Evolutionary conservation across 2,113 vertebrate genomes (phyloP), one percentile per base, ranked within the genome.

Genomic region (Mola mola): DNA sequence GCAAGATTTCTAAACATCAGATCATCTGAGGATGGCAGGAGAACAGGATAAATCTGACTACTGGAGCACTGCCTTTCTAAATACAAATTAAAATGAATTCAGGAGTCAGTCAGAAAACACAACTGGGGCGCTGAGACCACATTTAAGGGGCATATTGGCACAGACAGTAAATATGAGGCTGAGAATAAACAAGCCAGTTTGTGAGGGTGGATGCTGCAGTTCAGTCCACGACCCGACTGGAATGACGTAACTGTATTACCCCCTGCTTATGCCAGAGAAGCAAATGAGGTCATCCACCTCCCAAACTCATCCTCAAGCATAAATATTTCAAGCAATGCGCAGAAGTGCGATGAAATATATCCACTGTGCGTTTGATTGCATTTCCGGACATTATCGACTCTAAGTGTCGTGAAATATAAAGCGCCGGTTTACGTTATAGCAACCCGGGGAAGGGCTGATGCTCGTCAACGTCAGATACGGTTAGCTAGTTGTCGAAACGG

Each of bases 201-300:
- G 17, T 46, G 56, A 72, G 72, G 56, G 60, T 66, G 58, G 81
- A 69, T 75, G 74, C 78, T 80, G 78, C 57, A 75, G 28, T 51
- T 49, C 48, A 60, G 20, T 21, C 63, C 43, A 72, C 82, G 84
- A 79, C 57, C 82, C 79, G 73, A 72, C 64, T 43, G 48, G 46
- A 71, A 73, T 89, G 82, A 89, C 82, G 82, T 87, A 64, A 88
- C 64, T 82, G 67, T 50, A 68, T 65, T 76, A 66, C 70, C 58
- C 70, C n/a, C n/a, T n/a, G 57, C 56, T 72, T 34, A 44, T 70
- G 72, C 65, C 56, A 71, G 63, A 76, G 67, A 60, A 70, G 36
- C 72, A 75, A 52, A 61, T 36, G 17, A 73, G 56, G 71, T 65
- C 47, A 62, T 26, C 60, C 53, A 56, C 55, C 44, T 62, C 43